Percentiles rank a stretch among this genome's conserved stretches.
Evolutionary conservation across 2,888 invertebrate species (phyloP).

Genomic region (Rhingia campestris): DNA sequence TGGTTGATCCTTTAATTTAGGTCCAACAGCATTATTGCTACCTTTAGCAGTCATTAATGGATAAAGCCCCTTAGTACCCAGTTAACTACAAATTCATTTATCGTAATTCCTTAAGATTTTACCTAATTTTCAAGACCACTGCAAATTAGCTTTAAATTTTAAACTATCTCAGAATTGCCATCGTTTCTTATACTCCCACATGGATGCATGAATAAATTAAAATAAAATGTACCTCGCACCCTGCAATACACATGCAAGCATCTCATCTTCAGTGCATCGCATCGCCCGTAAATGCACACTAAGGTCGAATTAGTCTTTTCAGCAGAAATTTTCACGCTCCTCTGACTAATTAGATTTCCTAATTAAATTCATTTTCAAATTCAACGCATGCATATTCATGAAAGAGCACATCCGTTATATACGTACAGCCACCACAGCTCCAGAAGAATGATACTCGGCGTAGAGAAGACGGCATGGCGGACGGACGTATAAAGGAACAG

Average conservation of each 20-base stretch:
- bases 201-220: constrained; percentile 36
- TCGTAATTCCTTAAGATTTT: neutral
- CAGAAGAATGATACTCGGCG: constrained; percentile 33
- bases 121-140: neutral
- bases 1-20: no score
- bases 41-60: no score
- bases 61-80: no score
- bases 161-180: constrained; percentile 10
- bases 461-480: neutral
- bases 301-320: constrained; percentile 74
- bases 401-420: constrained; percentile 62
- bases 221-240: constrained; percentile 8
- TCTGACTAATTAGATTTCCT: constrained; percentile 83
- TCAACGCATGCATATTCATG: constrained; percentile 77
- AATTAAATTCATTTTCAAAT: constrained; percentile 80
- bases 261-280: constrained; percentile 20
- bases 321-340: constrained; percentile 80
- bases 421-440: constrained; percentile 18
- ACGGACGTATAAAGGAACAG: constrained; percentile 33
- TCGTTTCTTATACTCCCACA: neutral
- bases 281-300: constrained; percentile 59
- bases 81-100: neutral
- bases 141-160: constrained; percentile 55
- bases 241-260: neutral
- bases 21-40: no score